Percentiles rank a stretch among this genome's conserved stretches.
phyloP scores from a whole-genome alignment of 2,113 vertebrate genomes.

The Aythya baeri region DNA sequence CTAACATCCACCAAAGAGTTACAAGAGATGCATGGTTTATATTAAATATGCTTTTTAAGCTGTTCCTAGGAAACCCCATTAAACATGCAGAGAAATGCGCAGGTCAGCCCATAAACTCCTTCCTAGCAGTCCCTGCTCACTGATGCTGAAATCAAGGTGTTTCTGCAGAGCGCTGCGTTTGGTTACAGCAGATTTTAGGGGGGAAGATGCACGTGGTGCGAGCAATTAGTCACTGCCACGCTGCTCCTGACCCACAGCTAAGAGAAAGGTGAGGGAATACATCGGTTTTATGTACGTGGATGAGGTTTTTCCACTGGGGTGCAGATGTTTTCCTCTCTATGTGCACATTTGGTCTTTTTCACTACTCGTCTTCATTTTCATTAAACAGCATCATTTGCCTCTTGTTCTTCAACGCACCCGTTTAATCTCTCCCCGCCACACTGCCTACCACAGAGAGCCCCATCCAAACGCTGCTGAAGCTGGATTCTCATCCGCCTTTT shows the following conservation, averaged over 20 bases:
- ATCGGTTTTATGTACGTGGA: accelerated
- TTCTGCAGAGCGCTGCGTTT: not conserved
- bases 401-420: not conserved
- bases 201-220: accelerated
- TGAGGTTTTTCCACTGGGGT: not conserved
- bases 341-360: not conserved
- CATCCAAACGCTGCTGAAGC: accelerated
- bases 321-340: not conserved
- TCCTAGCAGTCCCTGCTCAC: not conserved
- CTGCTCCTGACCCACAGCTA: not conserved
- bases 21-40: not conserved
- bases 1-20: not conserved
- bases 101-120: not conserved
- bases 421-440: not conserved
- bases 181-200: not conserved
- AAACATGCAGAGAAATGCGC: accelerated
- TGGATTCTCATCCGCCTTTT: not conserved
- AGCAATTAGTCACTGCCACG: not conserved
- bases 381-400: not conserved
- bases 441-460: accelerated
- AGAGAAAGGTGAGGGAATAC: accelerated
- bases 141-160: not conserved
- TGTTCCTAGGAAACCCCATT: not conserved
- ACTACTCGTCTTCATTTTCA: not conserved
- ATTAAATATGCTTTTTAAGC: not conserved